Conservation (phyloP, 2,888 invertebrate species). For the Fragum whitleyi region DNA sequence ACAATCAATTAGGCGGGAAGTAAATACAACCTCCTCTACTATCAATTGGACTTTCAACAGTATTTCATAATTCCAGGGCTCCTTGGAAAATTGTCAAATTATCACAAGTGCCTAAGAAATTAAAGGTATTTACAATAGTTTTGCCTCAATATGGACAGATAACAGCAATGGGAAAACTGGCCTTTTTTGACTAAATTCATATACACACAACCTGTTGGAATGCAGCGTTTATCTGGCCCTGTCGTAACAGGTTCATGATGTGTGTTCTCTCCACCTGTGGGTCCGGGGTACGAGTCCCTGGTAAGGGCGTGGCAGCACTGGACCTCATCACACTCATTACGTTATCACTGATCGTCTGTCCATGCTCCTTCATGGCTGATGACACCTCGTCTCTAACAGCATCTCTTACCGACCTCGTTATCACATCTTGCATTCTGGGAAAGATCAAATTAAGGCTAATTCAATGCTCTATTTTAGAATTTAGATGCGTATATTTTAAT, state of each 20-base stretch:
- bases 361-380: conserved; percentile 87
- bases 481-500: too few species aligned
- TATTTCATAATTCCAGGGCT: too few species aligned
- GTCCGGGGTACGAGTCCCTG: conserved; percentile 71
- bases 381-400: conserved; percentile 82
- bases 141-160: too few species aligned
- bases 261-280: conserved; percentile 86
- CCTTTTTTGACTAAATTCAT: too few species aligned
- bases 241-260: conserved; percentile 89
- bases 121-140: too few species aligned
- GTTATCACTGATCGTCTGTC: conserved; percentile 87
- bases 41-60: too few species aligned
- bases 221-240: conserved; percentile 93
- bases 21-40: too few species aligned
- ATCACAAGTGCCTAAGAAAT: too few species aligned
- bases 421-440: conserved; percentile 81
- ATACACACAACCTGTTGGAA: conserved; percentile 89
- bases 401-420: conserved; percentile 79
- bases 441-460: not conserved
- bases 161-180: too few species aligned
- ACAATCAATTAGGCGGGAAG: too few species aligned
- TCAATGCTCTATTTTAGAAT: too few species aligned
- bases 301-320: conserved; percentile 90
- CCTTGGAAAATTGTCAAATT: too few species aligned
- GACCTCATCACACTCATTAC: conserved; percentile 89